Conservation (phyloP, 2,888 invertebrate species). For the Scaptomyza parva region DNA sequence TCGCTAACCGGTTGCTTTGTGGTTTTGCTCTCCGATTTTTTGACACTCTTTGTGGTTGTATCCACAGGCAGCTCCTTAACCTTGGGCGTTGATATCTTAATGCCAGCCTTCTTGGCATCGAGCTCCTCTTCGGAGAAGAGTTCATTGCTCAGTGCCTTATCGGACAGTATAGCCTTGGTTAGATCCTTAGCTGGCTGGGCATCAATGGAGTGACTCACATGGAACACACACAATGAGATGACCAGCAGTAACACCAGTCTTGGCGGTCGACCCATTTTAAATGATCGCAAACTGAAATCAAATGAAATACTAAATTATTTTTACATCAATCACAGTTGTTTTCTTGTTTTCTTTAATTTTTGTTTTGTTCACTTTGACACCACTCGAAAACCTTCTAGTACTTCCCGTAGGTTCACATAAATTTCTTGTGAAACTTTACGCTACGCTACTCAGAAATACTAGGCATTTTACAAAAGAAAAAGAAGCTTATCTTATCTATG, state of each 20-base stretch:
- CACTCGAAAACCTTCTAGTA: not conserved
- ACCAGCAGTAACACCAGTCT: slow-evolving; percentile 83
- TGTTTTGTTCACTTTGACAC: no score
- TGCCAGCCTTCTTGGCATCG: slow-evolving; percentile 32
- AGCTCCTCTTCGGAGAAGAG: slow-evolving; percentile 64
- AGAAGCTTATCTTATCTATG: slow-evolving; percentile 63
- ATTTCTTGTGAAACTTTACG: slow-evolving; percentile 30
- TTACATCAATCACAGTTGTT: not conserved
- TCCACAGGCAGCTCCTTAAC: slow-evolving; percentile 59
- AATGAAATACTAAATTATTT: not conserved
- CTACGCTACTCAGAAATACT: slow-evolving; percentile 33
- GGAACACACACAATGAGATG: slow-evolving; percentile 72
- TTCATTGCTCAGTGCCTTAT: slow-evolving; percentile 71
- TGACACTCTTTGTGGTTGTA: slow-evolving; percentile 45
- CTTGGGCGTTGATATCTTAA: slow-evolving; percentile 80
- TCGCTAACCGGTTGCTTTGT: slow-evolving; percentile 70
- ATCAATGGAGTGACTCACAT: slow-evolving; percentile 65
- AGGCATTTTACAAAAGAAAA: not conserved
- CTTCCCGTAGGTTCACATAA: slow-evolving; percentile 4
- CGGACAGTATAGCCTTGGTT: slow-evolving; percentile 51
- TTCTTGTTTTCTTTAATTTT: not conserved
- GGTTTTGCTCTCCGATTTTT: slow-evolving; percentile 18
- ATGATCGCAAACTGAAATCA: slow-evolving; percentile 53
- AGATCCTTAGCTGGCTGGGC: slow-evolving; percentile 25
- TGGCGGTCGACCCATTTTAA: slow-evolving; percentile 83